phyloP scores from a whole-genome alignment of 2,113 vertebrate species.

The Zootoca vivipara region DNA sequence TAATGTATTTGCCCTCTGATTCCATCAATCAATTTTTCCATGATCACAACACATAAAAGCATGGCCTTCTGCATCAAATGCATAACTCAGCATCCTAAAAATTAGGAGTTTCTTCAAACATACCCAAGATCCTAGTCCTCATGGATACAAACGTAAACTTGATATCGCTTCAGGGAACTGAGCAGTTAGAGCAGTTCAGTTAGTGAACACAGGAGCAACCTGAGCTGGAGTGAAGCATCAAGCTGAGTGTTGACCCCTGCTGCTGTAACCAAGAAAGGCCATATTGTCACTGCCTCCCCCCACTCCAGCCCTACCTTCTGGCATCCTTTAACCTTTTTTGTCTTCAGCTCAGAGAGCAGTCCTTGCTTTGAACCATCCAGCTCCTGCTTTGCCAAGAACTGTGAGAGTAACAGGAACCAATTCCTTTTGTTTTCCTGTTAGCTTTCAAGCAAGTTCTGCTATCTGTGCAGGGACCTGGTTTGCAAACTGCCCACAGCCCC shows the following conservation, averaged over 20 bases:
- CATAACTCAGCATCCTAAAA: neutral
- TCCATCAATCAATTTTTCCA: too few relatives aligned
- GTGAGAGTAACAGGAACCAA: neutral
- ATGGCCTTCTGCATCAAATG: neutral
- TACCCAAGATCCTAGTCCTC: neutral
- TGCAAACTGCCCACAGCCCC: neutral
- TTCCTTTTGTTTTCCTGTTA: too few relatives aligned
- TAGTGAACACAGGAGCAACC: too few relatives aligned
- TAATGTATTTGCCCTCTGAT: too few relatives aligned
- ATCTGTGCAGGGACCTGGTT: too few relatives aligned
- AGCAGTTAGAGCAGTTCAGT: too few relatives aligned
- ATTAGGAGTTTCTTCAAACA: neutral
- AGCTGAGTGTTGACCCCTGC: neutral
- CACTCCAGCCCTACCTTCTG: neutral
- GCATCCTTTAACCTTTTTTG: neutral
- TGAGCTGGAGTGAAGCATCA: neutral
- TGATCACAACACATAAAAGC: too few relatives aligned
- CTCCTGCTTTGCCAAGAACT: neutral
- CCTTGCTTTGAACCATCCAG: neutral
- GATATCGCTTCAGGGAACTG: too few relatives aligned
- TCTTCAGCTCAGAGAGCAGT: neutral
- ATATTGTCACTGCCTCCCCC: too few relatives aligned
- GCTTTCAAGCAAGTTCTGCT: too few relatives aligned
- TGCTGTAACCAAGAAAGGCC: too few relatives aligned
- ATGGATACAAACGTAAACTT: neutral